Evolutionary conservation across 2,888 invertebrate species (phyloP).

Genomic region (Oxytorus armatus): DNA sequence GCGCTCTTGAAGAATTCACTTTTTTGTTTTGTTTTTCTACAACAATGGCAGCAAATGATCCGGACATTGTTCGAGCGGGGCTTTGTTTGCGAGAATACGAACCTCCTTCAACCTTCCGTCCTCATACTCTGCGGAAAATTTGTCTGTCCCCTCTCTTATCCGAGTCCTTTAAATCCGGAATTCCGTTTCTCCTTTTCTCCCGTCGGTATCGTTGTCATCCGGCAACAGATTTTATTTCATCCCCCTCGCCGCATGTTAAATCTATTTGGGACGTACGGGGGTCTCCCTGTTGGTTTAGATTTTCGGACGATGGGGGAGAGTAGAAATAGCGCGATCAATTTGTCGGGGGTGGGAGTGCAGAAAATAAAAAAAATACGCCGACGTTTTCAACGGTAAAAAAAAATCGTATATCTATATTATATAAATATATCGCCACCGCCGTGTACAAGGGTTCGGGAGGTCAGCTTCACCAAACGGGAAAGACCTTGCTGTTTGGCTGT

Average conservation of each 20-base stretch:
- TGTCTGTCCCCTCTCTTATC: constrained; percentile 28
- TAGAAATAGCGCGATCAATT: background rate
- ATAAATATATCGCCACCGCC: no score
- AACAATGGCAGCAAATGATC: constrained; percentile 68
- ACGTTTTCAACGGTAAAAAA: no score
- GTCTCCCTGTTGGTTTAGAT: constrained; percentile 3
- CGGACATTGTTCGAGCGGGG: constrained; percentile 65
- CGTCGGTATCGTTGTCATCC: constrained; percentile 39
- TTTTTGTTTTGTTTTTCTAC: constrained; percentile 39
- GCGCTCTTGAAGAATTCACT: constrained; percentile 60
- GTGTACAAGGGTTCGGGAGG: no score
- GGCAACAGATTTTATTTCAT: constrained; percentile 45
- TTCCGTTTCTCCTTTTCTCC: constrained; percentile 50
- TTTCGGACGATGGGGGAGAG: background rate
- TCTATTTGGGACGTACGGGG: constrained; percentile 17
- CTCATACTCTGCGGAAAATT: constrained; percentile 32
- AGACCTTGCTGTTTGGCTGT: no score
- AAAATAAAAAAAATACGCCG: background rate
- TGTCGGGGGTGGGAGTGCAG: no score
- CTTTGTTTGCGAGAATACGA: constrained; percentile 65
- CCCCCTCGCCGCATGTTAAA: background rate
- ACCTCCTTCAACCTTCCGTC: constrained; percentile 40
- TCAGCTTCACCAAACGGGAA: no score
- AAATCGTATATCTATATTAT: no score
- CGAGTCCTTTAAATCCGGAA: constrained; percentile 53